phyloP scores from a whole-genome alignment of 2,888 invertebrate genomes.

The Plebejus anna region DNA sequence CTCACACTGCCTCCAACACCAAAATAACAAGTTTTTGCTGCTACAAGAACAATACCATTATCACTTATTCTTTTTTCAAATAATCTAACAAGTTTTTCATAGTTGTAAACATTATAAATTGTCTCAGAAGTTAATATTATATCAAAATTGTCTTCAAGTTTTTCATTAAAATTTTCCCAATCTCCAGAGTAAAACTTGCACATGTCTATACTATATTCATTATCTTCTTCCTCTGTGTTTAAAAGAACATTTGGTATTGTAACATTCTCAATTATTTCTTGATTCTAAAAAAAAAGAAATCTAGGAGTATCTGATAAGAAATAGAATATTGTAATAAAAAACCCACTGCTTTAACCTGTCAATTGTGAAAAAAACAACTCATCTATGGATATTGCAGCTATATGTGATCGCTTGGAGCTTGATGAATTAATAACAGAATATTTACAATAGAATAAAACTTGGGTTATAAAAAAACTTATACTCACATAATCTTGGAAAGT shows the following conservation, averaged over 20 bases:
- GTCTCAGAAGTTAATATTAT: slow-evolving; percentile 95
- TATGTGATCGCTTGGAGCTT: too few relatives aligned
- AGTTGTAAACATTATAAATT: slow-evolving; percentile 91
- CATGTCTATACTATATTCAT: slow-evolving; percentile 49
- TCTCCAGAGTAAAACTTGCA: slow-evolving; percentile 86
- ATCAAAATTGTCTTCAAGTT: slow-evolving; percentile 82
- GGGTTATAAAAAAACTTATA: slow-evolving; percentile 36
- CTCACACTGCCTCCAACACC: slow-evolving; percentile 94
- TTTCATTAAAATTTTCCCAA: slow-evolving; percentile 82
- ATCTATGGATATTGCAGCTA: too few relatives aligned
- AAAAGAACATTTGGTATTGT: slow-evolving; percentile 90
- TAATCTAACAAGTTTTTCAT: slow-evolving; percentile 85
- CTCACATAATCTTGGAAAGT: slow-evolving; percentile 97
- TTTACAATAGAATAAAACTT: neutral
- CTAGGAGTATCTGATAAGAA: too few relatives aligned
- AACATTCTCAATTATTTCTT: slow-evolving; percentile 87
- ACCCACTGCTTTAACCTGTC: too few relatives aligned
- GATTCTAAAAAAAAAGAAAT: slow-evolving; percentile 82
- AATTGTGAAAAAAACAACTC: too few relatives aligned
- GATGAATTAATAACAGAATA: too few relatives aligned
- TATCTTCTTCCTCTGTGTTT: slow-evolving; percentile 77
- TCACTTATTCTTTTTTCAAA: slow-evolving; percentile 82
- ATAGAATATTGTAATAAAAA: too few relatives aligned
- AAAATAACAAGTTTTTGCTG: slow-evolving; percentile 96
- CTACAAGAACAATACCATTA: slow-evolving; percentile 84